Evolutionary conservation across 2,113 vertebrate species (phyloP).

Genomic region (Rafetus swinhoei): DNA sequence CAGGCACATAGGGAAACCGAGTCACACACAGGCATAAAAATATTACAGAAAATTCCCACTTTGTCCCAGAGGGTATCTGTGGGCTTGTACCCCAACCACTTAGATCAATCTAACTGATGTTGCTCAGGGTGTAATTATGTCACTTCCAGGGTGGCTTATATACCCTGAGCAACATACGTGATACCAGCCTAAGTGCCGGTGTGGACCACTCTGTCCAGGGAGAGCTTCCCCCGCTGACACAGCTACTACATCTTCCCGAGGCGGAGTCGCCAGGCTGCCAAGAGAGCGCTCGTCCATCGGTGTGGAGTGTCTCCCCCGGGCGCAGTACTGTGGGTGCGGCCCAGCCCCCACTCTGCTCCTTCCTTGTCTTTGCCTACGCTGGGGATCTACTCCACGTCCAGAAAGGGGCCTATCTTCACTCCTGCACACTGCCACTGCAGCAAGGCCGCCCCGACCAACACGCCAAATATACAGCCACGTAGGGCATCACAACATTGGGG

Average conservation of each 20-base stretch:
- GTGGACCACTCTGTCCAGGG: neutral
- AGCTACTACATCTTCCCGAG: neutral
- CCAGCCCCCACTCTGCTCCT: neutral
- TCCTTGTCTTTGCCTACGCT: neutral
- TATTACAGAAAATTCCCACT: neutral
- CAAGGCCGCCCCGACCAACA: too few relatives aligned
- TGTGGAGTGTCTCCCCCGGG: neutral
- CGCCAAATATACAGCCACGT: too few relatives aligned
- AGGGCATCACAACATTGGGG: too few relatives aligned
- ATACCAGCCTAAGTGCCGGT: neutral
- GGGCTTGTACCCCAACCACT: neutral
- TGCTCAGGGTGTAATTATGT: neutral
- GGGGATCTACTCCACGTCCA: neutral
- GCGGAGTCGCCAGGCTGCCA: neutral
- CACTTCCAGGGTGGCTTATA: fast-evolving
- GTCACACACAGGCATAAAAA: neutral
- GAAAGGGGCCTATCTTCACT: neutral
- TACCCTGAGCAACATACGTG: neutral
- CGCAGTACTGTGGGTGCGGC: too few relatives aligned
- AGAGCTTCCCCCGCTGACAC: too few relatives aligned
- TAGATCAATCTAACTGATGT: neutral
- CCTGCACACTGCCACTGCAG: neutral
- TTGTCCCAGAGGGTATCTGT: neutral
- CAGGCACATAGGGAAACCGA: neutral
- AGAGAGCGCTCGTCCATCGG: neutral